These are phyloP conservation scores for Brienomyrus brachyistius DNA, from an alignment of 2,113 vertebrate genomes.

Conservation along the genomic window DNA sequence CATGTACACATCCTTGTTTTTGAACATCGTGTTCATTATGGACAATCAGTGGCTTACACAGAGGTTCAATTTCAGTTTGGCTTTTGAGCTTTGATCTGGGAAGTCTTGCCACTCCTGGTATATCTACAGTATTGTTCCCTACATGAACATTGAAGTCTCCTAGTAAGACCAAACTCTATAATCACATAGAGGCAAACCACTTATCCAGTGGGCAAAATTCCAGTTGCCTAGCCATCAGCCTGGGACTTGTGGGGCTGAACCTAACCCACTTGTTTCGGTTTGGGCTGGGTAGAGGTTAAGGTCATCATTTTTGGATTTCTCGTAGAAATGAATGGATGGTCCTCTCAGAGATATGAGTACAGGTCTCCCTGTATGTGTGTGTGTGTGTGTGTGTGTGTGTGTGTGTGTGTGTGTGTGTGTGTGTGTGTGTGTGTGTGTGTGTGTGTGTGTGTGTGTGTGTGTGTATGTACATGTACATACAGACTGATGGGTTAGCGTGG, in stretches of 20 bases:
- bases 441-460: no score
- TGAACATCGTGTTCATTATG: background rate
- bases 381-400: no score
- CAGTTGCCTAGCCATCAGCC: background rate
- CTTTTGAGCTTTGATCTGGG: background rate
- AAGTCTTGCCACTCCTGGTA: background rate
- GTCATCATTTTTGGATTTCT: no score
- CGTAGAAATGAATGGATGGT: no score
- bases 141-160: background rate
- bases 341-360: no score
- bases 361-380: no score
- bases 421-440: no score
- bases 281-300: no score
- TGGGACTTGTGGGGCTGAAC: no score
- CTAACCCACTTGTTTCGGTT: no score
- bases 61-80: background rate
- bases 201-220: background rate
- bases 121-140: background rate
- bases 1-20: background rate
- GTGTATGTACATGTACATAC: background rate
- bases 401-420: no score
- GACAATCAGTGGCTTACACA: background rate
- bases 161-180: background rate
- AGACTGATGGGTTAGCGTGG: background rate
- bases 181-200: background rate